Conservation (phyloP, 2,113 vertebrate species). For the Thomomys bottae region DNA sequence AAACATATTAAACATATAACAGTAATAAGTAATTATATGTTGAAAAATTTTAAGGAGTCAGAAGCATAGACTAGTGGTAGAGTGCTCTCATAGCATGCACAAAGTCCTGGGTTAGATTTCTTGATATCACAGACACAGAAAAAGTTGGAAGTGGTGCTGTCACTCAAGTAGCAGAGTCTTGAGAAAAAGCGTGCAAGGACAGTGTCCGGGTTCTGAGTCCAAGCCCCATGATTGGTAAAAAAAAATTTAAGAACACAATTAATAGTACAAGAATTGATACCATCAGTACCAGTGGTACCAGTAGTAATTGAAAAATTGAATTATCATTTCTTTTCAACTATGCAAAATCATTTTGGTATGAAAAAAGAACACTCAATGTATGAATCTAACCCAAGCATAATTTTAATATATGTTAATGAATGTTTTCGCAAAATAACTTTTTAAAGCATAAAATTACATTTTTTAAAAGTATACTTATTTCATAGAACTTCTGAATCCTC, state of each 20-base stretch:
- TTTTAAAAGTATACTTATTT: not conserved
- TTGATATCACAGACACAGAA: too few species aligned
- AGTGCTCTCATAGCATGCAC: too few species aligned
- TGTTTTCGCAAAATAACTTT: too few species aligned
- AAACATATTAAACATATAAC: not conserved
- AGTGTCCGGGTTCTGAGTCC: too few species aligned
- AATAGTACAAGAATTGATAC: not conserved
- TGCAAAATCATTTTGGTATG: conserved; percentile 12
- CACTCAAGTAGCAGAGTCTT: too few species aligned
- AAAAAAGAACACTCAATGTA: not conserved
- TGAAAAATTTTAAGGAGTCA: too few species aligned
- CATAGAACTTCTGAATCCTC: not conserved
- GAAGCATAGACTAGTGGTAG: too few species aligned
- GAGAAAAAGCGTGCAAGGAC: too few species aligned
- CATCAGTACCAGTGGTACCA: not conserved
- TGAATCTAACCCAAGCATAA: not conserved
- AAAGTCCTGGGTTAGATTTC: too few species aligned
- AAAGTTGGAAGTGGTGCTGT: too few species aligned
- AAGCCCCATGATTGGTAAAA: too few species aligned
- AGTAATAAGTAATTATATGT: not conserved
- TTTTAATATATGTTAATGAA: not conserved
- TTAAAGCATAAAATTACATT: too few species aligned
- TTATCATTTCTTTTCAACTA: conserved; percentile 8
- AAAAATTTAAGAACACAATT: not conserved
- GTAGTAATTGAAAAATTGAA: not conserved